Evolutionary conservation across 2,113 vertebrate species (phyloP).

Genomic region (Pedionomus torquatus): DNA sequence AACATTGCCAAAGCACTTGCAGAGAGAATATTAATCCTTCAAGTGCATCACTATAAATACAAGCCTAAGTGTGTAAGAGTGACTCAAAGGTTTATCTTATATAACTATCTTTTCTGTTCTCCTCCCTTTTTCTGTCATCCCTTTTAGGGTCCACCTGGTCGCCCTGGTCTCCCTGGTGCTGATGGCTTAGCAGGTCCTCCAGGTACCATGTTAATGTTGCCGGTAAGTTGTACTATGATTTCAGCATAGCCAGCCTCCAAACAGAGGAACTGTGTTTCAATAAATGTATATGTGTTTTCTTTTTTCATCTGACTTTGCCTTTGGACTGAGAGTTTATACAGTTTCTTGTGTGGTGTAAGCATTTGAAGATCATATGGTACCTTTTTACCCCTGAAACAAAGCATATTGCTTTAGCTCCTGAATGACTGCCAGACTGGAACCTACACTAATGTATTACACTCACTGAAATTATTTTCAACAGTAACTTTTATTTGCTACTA

Average conservation of each 20-base stretch:
- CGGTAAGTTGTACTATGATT: conserved; percentile 78
- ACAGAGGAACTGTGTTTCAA: background rate
- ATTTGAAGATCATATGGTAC: background rate
- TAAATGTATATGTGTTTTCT: background rate
- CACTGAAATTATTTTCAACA: conserved; percentile 4
- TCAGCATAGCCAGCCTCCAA: background rate
- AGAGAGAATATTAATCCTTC: background rate
- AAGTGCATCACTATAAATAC: background rate
- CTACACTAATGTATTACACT: background rate
- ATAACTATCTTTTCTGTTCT: background rate
- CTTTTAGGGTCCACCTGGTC: conserved; percentile 89
- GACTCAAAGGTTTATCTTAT: background rate
- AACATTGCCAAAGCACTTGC: background rate
- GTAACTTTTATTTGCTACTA: background rate
- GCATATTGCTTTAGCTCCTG: background rate
- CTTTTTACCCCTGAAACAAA: background rate
- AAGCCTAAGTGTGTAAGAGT: background rate
- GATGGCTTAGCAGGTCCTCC: conserved; percentile 94
- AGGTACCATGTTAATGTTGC: conserved; percentile 97
- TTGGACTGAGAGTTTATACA: background rate
- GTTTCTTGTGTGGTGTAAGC: background rate
- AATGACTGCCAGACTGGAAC: background rate
- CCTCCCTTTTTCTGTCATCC: background rate
- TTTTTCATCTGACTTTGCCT: background rate
- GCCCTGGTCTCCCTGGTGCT: conserved; percentile 91